phyloP scores from a whole-genome alignment of 2,797 vertebrate genomes.

The Furcifer pardalis region DNA sequence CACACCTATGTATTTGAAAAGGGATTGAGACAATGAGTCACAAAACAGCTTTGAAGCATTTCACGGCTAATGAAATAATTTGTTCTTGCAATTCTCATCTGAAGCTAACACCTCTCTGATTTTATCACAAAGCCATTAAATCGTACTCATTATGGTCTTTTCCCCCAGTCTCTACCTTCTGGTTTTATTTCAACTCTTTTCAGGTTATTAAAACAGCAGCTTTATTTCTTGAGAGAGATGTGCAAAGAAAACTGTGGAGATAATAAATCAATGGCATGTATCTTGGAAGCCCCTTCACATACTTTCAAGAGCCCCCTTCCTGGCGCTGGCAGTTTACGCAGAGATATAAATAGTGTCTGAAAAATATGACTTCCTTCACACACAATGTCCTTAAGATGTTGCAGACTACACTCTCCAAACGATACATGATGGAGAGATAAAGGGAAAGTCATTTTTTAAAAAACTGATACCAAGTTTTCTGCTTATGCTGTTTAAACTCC shows the following conservation, averaged over 20 bases:
- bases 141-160: constrained; percentile 51
- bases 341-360: not conserved
- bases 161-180: constrained; percentile 49
- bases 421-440: constrained; percentile 34
- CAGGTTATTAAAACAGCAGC: constrained; percentile 37
- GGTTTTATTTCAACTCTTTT: constrained; percentile 14
- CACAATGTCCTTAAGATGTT: constrained; percentile 22
- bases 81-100: constrained; percentile 56
- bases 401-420: constrained; percentile 14
- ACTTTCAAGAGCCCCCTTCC: not conserved
- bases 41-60: constrained; percentile 62
- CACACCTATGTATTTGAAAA: constrained; percentile 50
- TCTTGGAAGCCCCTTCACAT: not conserved
- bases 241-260: constrained; percentile 5
- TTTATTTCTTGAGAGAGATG: constrained; percentile 3
- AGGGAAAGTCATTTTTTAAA: constrained; percentile 15
- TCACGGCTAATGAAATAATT: constrained; percentile 66
- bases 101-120: constrained; percentile 40
- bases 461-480: constrained; percentile 19
- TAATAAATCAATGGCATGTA: not conserved
- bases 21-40: constrained; percentile 65
- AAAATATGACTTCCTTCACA: not conserved
- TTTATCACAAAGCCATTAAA: constrained; percentile 56
- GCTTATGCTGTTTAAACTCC: constrained; percentile 35
- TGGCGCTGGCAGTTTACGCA: not conserved